Conservation (phyloP, 2,888 invertebrate species). For the Stenichneumon culpator region DNA sequence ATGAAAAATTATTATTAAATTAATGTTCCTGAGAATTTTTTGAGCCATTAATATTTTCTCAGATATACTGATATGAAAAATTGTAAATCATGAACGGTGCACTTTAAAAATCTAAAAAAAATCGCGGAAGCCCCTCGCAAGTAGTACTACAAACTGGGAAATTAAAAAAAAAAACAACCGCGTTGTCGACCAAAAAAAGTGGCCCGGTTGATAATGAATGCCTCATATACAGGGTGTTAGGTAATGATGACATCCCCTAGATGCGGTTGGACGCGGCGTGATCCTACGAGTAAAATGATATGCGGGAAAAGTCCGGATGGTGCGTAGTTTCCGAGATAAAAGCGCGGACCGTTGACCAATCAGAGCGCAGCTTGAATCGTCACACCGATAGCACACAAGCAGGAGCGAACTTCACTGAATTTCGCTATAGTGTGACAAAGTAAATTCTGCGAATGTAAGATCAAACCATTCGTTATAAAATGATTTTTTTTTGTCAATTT, state of each 20-base stretch:
- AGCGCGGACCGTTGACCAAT: not conserved
- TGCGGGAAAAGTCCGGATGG: not conserved
- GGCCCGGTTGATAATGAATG: too few relatives aligned
- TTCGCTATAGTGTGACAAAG: not conserved
- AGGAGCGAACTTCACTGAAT: slow-evolving; percentile 4
- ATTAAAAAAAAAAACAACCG: too few relatives aligned
- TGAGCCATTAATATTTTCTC: too few relatives aligned
- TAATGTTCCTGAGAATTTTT: too few relatives aligned
- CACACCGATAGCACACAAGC: not conserved
- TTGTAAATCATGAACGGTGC: too few relatives aligned
- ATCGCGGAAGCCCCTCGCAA: too few relatives aligned
- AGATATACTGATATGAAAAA: too few relatives aligned
- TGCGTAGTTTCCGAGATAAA: not conserved
- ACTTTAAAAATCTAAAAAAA: too few relatives aligned
- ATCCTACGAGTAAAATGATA: not conserved
- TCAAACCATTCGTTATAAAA: not conserved
- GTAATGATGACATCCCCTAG: not conserved
- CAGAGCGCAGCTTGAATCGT: not conserved
- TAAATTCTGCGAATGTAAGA: not conserved
- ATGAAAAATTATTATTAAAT: too few relatives aligned
- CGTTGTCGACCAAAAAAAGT: too few relatives aligned
- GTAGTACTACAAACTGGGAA: too few relatives aligned
- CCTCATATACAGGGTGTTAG: not conserved
- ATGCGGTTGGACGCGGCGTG: not conserved
- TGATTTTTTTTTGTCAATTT: not conserved